Percentiles rank a stretch among this genome's conserved stretches.
Conservation (phyloP, 2,797 vertebrate species). For the Pelobates cultripes region DNA sequence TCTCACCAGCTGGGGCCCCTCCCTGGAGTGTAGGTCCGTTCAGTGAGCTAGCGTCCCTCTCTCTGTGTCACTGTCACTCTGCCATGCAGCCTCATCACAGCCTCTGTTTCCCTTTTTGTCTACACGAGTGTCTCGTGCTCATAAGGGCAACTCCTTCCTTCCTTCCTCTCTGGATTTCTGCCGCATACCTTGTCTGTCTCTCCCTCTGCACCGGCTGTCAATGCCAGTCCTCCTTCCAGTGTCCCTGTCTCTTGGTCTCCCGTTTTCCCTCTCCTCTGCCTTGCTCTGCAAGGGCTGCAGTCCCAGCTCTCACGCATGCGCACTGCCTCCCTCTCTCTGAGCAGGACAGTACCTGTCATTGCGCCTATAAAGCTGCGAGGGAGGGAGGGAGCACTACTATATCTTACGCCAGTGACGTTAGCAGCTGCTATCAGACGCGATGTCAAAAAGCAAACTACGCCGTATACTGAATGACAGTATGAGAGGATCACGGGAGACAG, state of each 20-base stretch:
- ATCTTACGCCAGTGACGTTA: not conserved
- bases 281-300: slow-evolving; percentile 30
- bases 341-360: slow-evolving; percentile 42
- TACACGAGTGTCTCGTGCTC: not conserved
- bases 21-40: not conserved
- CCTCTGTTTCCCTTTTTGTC: not conserved
- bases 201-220: not conserved
- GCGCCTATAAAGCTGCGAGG: not conserved
- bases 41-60: not conserved
- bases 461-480: too few species aligned
- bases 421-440: not conserved
- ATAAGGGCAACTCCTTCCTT: not conserved
- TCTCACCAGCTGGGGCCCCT: not conserved
- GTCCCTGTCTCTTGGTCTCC: not conserved
- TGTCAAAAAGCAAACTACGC: not conserved
- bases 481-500: too few species aligned
- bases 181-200: not conserved
- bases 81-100: not conserved
- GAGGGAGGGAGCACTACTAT: not conserved
- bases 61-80: not conserved
- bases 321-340: not conserved
- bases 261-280: not conserved
- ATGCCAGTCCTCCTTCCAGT: not conserved
- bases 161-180: not conserved
- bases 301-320: slow-evolving; percentile 18